Percentiles rank a stretch among this genome's conserved stretches.
Evolutionary conservation across 2,797 vertebrate species (phyloP).

Genomic region (Syngnathus acus): DNA sequence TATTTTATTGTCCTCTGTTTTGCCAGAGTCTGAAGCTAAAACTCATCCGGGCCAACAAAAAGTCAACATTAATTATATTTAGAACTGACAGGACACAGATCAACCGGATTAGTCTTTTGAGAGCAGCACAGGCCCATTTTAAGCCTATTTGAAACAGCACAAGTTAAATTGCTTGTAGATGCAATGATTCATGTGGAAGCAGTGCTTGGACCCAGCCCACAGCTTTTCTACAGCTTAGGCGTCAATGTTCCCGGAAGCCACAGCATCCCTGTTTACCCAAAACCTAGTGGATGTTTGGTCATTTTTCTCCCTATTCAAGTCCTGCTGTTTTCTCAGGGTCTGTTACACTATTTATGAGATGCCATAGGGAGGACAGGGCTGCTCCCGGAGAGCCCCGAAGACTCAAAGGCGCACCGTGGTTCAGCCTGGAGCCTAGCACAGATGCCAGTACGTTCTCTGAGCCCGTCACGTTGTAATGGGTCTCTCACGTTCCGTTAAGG

Average conservation of each 20-base stretch:
- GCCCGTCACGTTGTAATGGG: neutral
- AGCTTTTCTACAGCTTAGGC: neutral
- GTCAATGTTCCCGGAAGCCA: neutral
- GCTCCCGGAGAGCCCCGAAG: neutral
- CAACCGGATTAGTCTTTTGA: slow-evolving; percentile 42
- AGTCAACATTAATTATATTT: slow-evolving; percentile 61
- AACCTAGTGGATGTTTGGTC: too few relatives aligned
- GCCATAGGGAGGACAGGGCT: neutral
- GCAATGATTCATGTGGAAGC: slow-evolving; percentile 7
- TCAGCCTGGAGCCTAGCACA: neutral
- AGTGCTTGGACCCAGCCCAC: slow-evolving; percentile 17
- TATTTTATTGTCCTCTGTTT: slow-evolving; percentile 52
- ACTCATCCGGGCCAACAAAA: slow-evolving; percentile 46
- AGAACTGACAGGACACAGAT: slow-evolving; percentile 55
- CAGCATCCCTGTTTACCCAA: neutral
- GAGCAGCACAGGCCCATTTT: slow-evolving; percentile 28
- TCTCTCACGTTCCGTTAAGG: neutral
- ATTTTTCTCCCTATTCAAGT: too few relatives aligned
- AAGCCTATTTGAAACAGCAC: slow-evolving; percentile 9
- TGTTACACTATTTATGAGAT: neutral
- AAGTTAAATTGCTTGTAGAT: neutral
- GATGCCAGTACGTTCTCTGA: neutral
- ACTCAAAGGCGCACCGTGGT: neutral
- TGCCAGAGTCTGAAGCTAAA: slow-evolving; percentile 36
- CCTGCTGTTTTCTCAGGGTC: neutral